Base-by-base conservation (phyloP, 1,140 invertebrate species). In the Aradophagus sp. region DNA sequence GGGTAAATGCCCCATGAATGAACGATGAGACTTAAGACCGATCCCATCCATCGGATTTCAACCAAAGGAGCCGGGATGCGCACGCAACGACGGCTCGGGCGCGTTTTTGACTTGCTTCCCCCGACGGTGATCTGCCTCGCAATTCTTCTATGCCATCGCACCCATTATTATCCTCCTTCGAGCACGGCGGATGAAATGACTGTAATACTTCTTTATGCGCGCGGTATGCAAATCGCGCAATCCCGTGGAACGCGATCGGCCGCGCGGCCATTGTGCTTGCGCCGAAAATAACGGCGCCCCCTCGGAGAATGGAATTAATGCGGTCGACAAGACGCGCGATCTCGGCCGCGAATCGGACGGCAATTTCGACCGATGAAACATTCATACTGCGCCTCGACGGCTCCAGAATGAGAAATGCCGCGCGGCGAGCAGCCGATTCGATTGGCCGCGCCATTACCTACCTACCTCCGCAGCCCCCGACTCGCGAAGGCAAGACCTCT, bases 1-100 rank as follows among this genome's bases (percentile, higher is more conserved):
- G 77, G 81, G 83, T 82, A 84, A 85, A 85, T 85, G 84, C 82
- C 77, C 84, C 82, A 84, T 85, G 84, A 84, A 85, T 85, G 84
- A 85, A 81, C 80, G 84, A 85, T 84, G 84, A 85, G 82, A 75
- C 76, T 50, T 19, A 74, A 74, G 77, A 77, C 67, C 74, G 74
- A 76, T 63, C 62, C 11, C 61, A 56, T 50, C 59, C 67, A 61
- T 55, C 67, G 68, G 68, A 71, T 71, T 65, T 71, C 12, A 71
- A 11, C 67, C 45, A 63, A 66, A 65, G n/a, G 61, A 69, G 32
- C 48, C 12, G n/a, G n/a, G n/a, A n/a, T n/a, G n/a, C n/a, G n/a
- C n/a, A n/a, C n/a, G n/a, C n/a, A n/a, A n/a, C n/a, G n/a, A n/a
- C n/a, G n/a, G n/a, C n/a, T n/a, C n/a, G n/a, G n/a, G n/a, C n/a